These are phyloP conservation scores for Selene dorsalis DNA, from an alignment of 2,797 vertebrate species.

Conservation along the genomic window DNA sequence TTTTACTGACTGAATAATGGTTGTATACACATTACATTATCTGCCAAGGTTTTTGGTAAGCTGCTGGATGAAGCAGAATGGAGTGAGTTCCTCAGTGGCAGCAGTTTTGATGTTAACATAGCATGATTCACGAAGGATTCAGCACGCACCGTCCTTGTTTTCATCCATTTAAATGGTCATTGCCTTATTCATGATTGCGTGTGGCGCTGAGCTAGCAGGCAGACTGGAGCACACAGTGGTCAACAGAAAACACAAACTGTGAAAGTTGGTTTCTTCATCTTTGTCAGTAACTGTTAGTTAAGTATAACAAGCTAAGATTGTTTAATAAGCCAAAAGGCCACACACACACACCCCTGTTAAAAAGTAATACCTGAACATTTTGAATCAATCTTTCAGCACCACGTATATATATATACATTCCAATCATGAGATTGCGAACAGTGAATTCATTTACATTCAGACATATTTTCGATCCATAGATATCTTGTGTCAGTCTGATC, in stretches of 20 bases:
- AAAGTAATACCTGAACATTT: neutral
- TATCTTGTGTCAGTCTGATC: constrained; percentile 10
- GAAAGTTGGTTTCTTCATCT: constrained; percentile 4
- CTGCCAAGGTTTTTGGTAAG: constrained; percentile 42
- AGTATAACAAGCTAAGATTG: neutral
- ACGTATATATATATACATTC: constrained; percentile 8
- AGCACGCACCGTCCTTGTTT: constrained; percentile 53
- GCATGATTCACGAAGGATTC: constrained; percentile 40
- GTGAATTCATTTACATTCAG: constrained; percentile 8
- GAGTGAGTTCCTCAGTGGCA: constrained; percentile 29
- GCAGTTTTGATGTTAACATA: constrained; percentile 58
- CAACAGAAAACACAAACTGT: constrained; percentile 30
- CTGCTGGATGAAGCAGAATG: constrained; percentile 50
- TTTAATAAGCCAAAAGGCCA: neutral
- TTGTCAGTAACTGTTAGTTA: constrained; percentile 8
- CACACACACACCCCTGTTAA: neutral
- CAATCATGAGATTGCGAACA: neutral
- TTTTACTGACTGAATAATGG: constrained; percentile 37
- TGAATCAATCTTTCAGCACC: constrained; percentile 8
- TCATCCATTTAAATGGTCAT: constrained; percentile 50
- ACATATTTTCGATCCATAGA: constrained; percentile 5
- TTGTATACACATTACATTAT: constrained; percentile 53
- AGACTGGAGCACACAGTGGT: constrained; percentile 24
- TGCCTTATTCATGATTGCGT: constrained; percentile 54
- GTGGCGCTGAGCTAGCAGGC: constrained; percentile 17